Evolutionary conservation across 2,113 vertebrate species (phyloP), one percentile per base, ranked within the genome.

Genomic region (Labeo rohita): DNA sequence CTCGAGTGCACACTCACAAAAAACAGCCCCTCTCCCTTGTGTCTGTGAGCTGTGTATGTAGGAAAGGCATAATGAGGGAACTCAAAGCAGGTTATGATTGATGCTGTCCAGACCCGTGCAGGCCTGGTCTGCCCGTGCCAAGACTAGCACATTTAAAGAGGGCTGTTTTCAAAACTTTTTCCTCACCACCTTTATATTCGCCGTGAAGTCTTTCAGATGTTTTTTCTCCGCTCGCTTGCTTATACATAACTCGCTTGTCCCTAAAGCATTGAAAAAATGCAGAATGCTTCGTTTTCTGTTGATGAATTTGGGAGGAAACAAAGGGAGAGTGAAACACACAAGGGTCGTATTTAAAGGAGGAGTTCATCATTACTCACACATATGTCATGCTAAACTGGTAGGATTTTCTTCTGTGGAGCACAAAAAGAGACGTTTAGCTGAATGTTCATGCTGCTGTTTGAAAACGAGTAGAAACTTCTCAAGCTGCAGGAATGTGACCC

Each of bases 41-140:
- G 49, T 65, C 59, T 84, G 18, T 56, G 34, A 80, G 43, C 74
- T 70, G 79, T 47, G 43, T 61, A 61, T 85, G 74, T n/a, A 52
- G 52, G 21, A 28, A 47, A 86, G 72, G 78, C 13, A 59, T 80
- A 70, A 87, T 89, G 70, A 85, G 83, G 76, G 43, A 87, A 79
- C 79, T 89, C 85, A 87, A 89, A 87, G 78, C 77, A 50, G 83
- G n/a, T 89, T 87, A 87, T 85, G 88, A 89, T 89, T 87, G 86
- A 89, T 85, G 83, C 85, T 89, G 85, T 89, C 88, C 88, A 89
- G 86, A 87, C 79, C 66, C 59, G 63, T 72, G 65, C n/a, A 36
- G 75, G 61, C 66, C 79, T 12, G 75, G 28, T 81, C 59, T 36
- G 39, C 63, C 78, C 45, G 88, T 59, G 88, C 88, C 88, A 89